A percentile compares a stretch with the other conserved stretches of the same genome.
Evolutionary conservation across 1,140 invertebrate genomes (phyloP).

Genomic region (Brachionus sp.): DNA sequence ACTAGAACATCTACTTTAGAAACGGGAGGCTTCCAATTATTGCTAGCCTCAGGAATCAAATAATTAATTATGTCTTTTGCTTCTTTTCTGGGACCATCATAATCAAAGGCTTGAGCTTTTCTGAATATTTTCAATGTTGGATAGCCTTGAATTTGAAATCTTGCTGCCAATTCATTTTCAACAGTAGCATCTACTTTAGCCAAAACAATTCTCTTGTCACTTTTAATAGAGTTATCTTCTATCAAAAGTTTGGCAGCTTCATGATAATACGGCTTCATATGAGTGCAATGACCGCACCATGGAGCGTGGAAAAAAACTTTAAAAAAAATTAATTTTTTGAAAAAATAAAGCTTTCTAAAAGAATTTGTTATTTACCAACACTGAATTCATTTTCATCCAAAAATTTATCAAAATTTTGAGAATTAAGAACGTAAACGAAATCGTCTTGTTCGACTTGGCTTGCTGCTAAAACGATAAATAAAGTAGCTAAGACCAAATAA

Average conservation of each 20-base stretch:
- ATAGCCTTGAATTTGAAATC: conserved; percentile 81
- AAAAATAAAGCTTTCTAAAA: not conserved
- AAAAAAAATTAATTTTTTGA: not conserved
- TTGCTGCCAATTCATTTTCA: conserved; percentile 80
- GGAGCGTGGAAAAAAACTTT: conserved; percentile 56
- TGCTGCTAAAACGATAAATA: not conserved
- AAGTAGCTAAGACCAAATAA: not conserved
- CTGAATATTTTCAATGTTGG: conserved; percentile 97
- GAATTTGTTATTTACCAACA: not conserved
- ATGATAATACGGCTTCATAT: conserved; percentile 86
- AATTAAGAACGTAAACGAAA: not conserved
- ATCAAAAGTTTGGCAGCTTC: conserved; percentile 68
- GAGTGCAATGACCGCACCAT: conserved; percentile 72
- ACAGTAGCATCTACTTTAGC: conserved; percentile 95
- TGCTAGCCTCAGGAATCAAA: not conserved
- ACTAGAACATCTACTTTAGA: conserved; percentile 2
- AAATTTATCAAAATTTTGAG: conserved; percentile 37
- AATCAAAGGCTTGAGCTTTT: conserved; percentile 63
- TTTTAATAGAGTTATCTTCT: conserved; percentile 1
- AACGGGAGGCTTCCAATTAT: not conserved
- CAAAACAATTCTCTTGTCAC: conserved; percentile 69
- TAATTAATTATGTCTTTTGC: conserved; percentile 32
- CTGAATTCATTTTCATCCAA: conserved; percentile 12
- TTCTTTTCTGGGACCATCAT: conserved; percentile 7
- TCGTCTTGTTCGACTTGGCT: not conserved